Conservation (phyloP, 1,140 invertebrate genomes). For the Lanistes nyassanus region DNA sequence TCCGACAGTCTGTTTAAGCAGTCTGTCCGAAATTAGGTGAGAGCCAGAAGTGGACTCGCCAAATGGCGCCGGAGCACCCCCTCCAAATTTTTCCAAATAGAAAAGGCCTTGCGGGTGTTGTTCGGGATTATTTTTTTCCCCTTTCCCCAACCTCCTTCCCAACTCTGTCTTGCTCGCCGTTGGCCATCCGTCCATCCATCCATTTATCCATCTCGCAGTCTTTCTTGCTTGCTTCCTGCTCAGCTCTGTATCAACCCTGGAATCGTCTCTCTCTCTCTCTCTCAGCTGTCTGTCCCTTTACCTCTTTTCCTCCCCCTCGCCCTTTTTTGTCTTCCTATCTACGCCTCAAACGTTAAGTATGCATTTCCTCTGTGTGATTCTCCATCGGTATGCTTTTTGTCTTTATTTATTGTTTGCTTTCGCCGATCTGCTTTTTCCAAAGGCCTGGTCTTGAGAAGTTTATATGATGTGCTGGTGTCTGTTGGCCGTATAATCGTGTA, state of each 20-base stretch:
- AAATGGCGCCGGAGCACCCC: background rate
- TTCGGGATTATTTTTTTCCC: too few relatives aligned
- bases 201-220: constrained; percentile 3
- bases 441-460: too few relatives aligned
- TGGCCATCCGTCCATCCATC: background rate
- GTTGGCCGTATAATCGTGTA: too few relatives aligned
- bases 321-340: too few relatives aligned
- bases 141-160: too few relatives aligned
- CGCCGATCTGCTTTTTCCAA: too few relatives aligned
- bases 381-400: too few relatives aligned
- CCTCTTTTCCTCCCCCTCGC: background rate
- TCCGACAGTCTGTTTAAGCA: background rate
- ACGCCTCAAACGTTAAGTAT: too few relatives aligned
- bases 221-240: constrained; percentile 6
- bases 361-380: too few relatives aligned
- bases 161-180: background rate
- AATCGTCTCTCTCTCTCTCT: constrained; percentile 19
- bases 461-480: too few relatives aligned
- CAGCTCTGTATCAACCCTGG: background rate
- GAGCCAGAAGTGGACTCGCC: constrained; percentile 5
- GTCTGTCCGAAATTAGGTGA: background rate
- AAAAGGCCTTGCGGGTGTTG: too few relatives aligned
- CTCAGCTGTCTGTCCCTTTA: constrained; percentile 13
- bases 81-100: background rate
- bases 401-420: too few relatives aligned